These are phyloP conservation scores for Calypte anna DNA, from an alignment of 2,113 vertebrate genomes.

Conservation along the genomic window DNA sequence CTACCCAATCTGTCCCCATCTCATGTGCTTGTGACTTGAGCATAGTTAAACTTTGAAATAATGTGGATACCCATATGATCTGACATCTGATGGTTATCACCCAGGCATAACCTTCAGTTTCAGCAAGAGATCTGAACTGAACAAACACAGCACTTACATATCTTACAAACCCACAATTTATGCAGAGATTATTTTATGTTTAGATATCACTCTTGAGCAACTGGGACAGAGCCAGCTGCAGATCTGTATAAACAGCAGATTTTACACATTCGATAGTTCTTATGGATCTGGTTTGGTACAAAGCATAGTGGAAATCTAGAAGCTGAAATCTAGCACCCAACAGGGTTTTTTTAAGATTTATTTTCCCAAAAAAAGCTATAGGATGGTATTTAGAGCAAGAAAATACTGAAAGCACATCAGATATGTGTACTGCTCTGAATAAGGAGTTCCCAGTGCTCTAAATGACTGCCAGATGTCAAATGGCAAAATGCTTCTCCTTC, in stretches of 20 bases:
- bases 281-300: slow-evolving; percentile 36
- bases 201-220: slow-evolving; percentile 73
- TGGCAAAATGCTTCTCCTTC: slow-evolving; percentile 62
- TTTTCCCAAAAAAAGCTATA: slow-evolving; percentile 41
- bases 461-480: slow-evolving; percentile 77
- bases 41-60: not conserved
- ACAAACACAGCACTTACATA: slow-evolving; percentile 70
- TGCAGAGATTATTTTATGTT: slow-evolving; percentile 79
- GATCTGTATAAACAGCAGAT: slow-evolving; percentile 74
- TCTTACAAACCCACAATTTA: slow-evolving; percentile 77
- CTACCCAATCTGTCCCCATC: not conserved
- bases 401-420: slow-evolving; percentile 61
- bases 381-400: slow-evolving; percentile 21
- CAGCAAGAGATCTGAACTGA: slow-evolving; percentile 39
- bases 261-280: slow-evolving; percentile 68
- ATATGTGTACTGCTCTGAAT: slow-evolving; percentile 58
- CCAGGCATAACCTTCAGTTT: slow-evolving; percentile 39
- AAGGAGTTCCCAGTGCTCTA: slow-evolving; percentile 59
- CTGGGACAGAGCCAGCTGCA: slow-evolving; percentile 71
- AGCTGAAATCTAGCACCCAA: slow-evolving; percentile 26
- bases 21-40: not conserved
- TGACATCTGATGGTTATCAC: slow-evolving; percentile 30
- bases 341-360: not conserved
- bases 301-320: slow-evolving; percentile 46
- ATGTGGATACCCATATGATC: not conserved